Conservation (phyloP, 2,888 invertebrate species). For the Erebia aethiops region DNA sequence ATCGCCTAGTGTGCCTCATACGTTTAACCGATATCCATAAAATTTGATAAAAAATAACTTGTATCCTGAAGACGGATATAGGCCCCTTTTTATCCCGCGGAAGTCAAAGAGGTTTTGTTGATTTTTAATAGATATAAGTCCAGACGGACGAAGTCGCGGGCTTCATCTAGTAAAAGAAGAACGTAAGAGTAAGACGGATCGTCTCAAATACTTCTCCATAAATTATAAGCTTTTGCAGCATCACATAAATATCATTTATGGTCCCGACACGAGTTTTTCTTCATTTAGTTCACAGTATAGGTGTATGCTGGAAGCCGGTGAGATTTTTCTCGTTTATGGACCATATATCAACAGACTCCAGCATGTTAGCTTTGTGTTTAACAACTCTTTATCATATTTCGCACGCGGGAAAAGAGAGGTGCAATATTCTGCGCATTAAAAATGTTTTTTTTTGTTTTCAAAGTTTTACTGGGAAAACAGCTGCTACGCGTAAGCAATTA, state of each 20-base stretch:
- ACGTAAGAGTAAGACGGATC: not conserved
- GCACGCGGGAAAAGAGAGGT: not conserved
- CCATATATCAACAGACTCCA: slow-evolving; percentile 13
- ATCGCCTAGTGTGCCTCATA: too few relatives aligned
- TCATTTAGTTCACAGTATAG: slow-evolving; percentile 17
- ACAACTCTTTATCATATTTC: slow-evolving; percentile 8
- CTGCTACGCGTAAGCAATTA: too few relatives aligned
- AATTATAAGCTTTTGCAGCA: slow-evolving; percentile 1
- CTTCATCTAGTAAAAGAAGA: too few relatives aligned
- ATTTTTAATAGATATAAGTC: too few relatives aligned
- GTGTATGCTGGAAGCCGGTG: not conserved
- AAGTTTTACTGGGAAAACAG: not conserved
- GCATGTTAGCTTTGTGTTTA: slow-evolving; percentile 5
- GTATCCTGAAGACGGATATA: too few relatives aligned
- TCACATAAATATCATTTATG: slow-evolving; percentile 25
- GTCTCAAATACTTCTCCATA: not conserved
- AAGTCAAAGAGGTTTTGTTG: too few relatives aligned
- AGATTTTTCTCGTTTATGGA: slow-evolving; percentile 27
- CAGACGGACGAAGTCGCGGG: too few relatives aligned
- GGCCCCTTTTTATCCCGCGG: too few relatives aligned
- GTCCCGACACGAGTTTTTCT: slow-evolving; percentile 22
- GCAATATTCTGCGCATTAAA: not conserved
- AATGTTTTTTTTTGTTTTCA: not conserved
- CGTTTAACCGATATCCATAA: too few relatives aligned
- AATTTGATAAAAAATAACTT: too few relatives aligned